Percentiles rank a stretch among this genome's conserved stretches.
Evolutionary conservation across 2,797 vertebrate genomes (phyloP).

Genomic region (Sternotherus odoratus): DNA sequence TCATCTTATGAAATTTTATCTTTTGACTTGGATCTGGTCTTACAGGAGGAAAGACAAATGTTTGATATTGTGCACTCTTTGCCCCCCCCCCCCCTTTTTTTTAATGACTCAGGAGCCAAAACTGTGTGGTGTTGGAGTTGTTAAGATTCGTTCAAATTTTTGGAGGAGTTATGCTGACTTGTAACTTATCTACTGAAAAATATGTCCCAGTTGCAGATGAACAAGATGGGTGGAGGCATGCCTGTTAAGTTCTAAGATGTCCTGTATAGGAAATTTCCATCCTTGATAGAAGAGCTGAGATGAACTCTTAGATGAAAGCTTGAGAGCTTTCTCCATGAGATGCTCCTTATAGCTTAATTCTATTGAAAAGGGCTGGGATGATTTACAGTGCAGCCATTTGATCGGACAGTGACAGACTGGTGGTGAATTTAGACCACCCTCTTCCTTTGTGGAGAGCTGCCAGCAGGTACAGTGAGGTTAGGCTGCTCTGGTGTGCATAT

Average conservation of each 20-base stretch:
- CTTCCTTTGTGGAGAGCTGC: neutral
- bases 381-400: neutral
- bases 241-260: neutral
- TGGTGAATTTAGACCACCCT: neutral
- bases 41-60: slow-evolving; percentile 28
- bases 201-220: neutral
- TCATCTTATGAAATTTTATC: slow-evolving; percentile 32
- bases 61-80: slow-evolving; percentile 1
- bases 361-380: neutral
- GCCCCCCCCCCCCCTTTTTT: neutral
- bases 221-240: neutral
- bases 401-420: neutral
- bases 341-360: neutral
- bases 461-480: neutral
- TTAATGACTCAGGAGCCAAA: slow-evolving; percentile 14
- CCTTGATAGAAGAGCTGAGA: neutral
- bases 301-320: neutral
- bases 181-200: neutral
- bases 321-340: neutral
- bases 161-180: neutral
- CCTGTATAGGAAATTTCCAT: neutral
- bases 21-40: slow-evolving; percentile 29
- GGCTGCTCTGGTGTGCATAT: neutral
- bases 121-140: neutral
- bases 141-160: neutral